Percentiles rank a stretch among this genome's conserved stretches.
Evolutionary conservation across 2,113 vertebrate species (phyloP).

Genomic region (Bos indicus): DNA sequence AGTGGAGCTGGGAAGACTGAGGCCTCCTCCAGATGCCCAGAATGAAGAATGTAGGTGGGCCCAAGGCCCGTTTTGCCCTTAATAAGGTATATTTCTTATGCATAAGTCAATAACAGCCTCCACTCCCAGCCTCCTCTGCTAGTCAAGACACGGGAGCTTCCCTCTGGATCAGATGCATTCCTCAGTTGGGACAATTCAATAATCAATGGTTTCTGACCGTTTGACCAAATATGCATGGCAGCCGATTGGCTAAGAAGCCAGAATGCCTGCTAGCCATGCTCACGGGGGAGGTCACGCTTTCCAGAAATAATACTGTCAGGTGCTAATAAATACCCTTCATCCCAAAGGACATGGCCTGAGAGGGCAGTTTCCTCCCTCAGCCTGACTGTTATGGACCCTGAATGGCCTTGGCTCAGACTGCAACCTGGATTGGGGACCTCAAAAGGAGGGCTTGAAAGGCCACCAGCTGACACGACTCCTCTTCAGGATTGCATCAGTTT

Average conservation of each 20-base stretch:
- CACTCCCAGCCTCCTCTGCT: background rate
- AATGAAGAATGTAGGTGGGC: background rate
- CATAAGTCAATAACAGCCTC: background rate
- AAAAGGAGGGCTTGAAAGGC: background rate
- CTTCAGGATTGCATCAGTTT: background rate
- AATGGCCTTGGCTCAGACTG: background rate
- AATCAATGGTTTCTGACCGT: background rate
- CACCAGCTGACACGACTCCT: background rate
- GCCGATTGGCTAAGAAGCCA: background rate
- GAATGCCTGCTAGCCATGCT: background rate
- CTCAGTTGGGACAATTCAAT: background rate
- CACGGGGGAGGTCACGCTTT: background rate
- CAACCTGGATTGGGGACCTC: background rate
- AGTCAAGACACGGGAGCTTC: background rate
- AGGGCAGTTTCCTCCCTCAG: background rate
- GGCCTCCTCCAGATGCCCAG: background rate
- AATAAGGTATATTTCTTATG: background rate
- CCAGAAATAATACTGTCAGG: background rate
- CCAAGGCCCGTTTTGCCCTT: background rate
- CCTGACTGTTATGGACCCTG: background rate
- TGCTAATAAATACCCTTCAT: background rate
- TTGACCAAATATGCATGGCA: background rate
- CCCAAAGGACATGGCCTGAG: background rate
- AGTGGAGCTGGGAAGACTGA: background rate
- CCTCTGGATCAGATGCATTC: background rate